Evolutionary conservation across 2,113 vertebrate genomes (phyloP), one percentile per base, ranked within the genome.

Genomic region (Pseudopipra pipra): DNA sequence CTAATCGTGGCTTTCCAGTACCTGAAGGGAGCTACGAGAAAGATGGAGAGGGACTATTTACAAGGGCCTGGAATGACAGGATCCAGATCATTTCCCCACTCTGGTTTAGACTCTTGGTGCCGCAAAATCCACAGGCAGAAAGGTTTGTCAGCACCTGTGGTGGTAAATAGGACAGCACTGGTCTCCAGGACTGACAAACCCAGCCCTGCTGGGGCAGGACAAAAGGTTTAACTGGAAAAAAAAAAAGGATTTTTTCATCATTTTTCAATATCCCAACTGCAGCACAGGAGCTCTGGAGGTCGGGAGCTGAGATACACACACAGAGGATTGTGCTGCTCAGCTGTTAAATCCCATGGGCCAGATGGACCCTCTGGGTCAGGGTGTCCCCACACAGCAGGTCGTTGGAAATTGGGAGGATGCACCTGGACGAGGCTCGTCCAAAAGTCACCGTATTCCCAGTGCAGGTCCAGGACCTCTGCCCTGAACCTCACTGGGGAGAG

Each of bases 391-490:
- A 9, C 14, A 5, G 41, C 4, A 41, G 0, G 11, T 4, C 3
- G 21, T 2, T 6, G 43, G 76, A 27, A 66, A 39, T 9, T 6
- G 30, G 35, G 68, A 92, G 76, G 87, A 74, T 43, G 46, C n/a
- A 15, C 49, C 51, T 55, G 91, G 56, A 27, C 8, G 8, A 75
- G 16, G 27, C 39, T 85, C 8, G 16, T 33, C 90, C 77, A 55
- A 80, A 91, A 46, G 2, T 4, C 1, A 0, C 37, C 0, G 2
- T 5, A 28, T 31, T 67, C 55, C 51, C 1, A 0, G 2, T 2
- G 8, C 43, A 30, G 39, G 10, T 24, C 39, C 52, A 33, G 47
- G 28, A 56, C 2, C 19, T 72, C 66, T 8, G 56, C 74, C 43
- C n/a, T 1, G 3, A 80, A 86, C 28, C 46, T 80, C 43, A 1